Evolutionary conservation across 2,113 vertebrate genomes (phyloP), one percentile per base, ranked within the genome.

Genomic region (Falcunculus frontatus): DNA sequence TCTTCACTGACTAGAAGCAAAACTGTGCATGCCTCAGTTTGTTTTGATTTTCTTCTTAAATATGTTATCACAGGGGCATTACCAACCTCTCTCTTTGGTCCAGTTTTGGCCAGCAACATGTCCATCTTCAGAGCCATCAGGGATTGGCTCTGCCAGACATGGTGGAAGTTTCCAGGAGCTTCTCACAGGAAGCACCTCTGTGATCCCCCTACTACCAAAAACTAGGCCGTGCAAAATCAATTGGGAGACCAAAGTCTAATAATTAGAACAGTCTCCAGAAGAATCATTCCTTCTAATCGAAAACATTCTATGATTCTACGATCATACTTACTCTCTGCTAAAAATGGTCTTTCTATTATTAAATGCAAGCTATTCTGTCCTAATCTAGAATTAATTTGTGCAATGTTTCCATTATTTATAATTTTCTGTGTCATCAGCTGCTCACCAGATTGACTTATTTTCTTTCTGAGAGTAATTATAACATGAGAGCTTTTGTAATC

Each of bases 371-470:
- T 89, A 57, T 93, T 95, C 39, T 93, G 74, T 91, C 44, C 79
- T 95, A 97, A 96, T 97, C 18, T 89, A 93, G n/a, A 95, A 93
- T 91, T 97, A 97, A 96, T 93, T 96, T 95, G 39, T 87, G 13
- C 62, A 91, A 50, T 94, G 27, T 96, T 97, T 96, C 79, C 50
- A 89, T 97, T 96, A 97, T 89, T 91, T 95, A 65, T 96, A 95
- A 97, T 97, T 98, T 98, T 96, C 91, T 92, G 55, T 97, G 55
- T 93, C 97, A 96, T 94, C 74, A 94, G 32, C 81, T 95, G 13
- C 94, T 93, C 62, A 95, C 60, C 41, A 69, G 93, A 98, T 97
- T 97, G 79, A 63, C n/a, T 92, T 84, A 67, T 55, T 90, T 95
- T 87, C 44, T 87, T 92, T 93, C 76, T 55, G 9, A 81, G 46